phyloP scores from a whole-genome alignment of 2,113 vertebrate species.

The Platysteira castanea region DNA sequence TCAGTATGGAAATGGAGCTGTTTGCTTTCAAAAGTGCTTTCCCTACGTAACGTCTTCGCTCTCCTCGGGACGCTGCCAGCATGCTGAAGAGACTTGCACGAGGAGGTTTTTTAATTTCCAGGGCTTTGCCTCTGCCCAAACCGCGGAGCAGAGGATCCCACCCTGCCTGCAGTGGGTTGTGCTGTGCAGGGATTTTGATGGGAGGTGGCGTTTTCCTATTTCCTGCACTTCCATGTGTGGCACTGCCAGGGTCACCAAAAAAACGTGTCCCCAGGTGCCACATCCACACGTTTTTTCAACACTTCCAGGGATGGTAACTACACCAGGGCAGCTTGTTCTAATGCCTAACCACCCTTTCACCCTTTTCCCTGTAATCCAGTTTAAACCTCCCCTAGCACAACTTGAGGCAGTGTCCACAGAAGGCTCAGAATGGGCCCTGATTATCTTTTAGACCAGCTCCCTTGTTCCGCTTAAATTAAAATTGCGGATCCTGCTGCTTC shows the following conservation, averaged over 20 bases:
- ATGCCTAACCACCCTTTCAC: background rate
- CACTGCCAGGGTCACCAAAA: background rate
- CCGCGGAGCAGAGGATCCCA: fast-evolving
- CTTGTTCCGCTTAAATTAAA: background rate
- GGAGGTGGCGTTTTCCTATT: fast-evolving
- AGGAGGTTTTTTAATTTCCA: background rate
- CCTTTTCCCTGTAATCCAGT: background rate
- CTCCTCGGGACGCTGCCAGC: background rate
- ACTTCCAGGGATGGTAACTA: background rate
- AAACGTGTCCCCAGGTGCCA: background rate
- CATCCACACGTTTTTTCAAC: background rate
- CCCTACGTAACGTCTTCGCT: background rate
- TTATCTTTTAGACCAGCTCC: background rate
- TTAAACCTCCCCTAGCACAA: background rate
- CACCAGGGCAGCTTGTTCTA: background rate
- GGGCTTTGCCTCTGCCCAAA: background rate
- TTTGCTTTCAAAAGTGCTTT: background rate
- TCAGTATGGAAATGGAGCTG: background rate
- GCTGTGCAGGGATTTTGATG: background rate
- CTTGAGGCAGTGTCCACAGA: background rate
- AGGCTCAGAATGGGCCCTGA: fast-evolving
- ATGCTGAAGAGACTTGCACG: background rate
- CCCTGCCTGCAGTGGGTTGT: background rate
- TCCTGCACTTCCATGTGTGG: fast-evolving
- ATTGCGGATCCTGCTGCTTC: background rate